Base-by-base conservation (phyloP, 2,797 vertebrate species). In the Pempheris klunzingeri region DNA sequence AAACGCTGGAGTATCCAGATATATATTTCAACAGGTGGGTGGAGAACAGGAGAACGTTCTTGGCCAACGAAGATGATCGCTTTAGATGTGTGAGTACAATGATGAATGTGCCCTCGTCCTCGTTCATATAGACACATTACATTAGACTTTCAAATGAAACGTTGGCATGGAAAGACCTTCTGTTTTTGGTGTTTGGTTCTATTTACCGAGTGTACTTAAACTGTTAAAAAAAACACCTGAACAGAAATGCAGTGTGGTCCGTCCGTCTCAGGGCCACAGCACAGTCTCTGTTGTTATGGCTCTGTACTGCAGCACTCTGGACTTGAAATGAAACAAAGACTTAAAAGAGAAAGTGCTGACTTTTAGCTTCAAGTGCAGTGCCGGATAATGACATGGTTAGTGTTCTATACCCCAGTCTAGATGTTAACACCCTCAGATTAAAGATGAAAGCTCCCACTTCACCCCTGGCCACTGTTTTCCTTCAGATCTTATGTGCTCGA, bases 401-500 rank as follows among this genome's bases (percentile, higher is more conserved):
- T 47, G 38, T 24, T 41, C 17, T 57, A 4, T 57, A 15, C 18
- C n/a, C 28, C 38, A 10, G 32, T 57, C n/a, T 70, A 20, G 34
- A 30, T 55, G 24, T 59, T 49, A 69, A 74, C 60, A 20, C 7
- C n/a, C 8, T 53, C 12, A 44, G 55, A 55, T 72, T 9, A 75
- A 70, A 53, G 62, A 46, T 60, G 12, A 15, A 67, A 57, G 52
- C 64, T 39, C n/a, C 20, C 30, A 26, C n/a, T 69, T 66, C 38
- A 30, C 36, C 26, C 2, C 18, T 28, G 41, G 10, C 47, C 36
- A 20, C 14, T 44, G 43, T 28, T 58, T 58, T 7, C 14, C 38
- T 28, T 64, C 28, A 52, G 5, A n/a, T 44, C 15, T 15, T 11
- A 26, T 46, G 13, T 30, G 28, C 43, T 24, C 17, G 24, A 38